Conservation (phyloP, 92 coral and sea anemone species). For the Epizoanthus scotinus region DNA sequence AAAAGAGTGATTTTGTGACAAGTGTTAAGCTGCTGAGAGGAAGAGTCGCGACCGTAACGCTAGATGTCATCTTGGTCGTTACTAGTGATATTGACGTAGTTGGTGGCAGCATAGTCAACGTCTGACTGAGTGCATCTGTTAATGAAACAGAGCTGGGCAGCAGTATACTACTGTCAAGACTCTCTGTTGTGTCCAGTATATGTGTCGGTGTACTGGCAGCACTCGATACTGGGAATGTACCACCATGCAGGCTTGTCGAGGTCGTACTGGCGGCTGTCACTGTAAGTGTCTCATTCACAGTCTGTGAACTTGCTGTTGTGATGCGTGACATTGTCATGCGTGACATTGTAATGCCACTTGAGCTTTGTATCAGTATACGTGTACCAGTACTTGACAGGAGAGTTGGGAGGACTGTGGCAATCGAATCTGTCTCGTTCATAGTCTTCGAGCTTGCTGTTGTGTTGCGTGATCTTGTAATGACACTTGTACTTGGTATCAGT, state of each 20-base stretch:
- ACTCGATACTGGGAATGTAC: neutral
- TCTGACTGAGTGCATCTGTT: neutral
- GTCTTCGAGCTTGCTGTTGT: neutral
- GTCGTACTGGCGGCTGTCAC: neutral
- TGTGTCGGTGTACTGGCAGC: neutral
- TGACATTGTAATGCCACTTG: too few species aligned
- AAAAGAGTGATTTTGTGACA: constrained; percentile 9
- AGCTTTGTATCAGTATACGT: neutral
- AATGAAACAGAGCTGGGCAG: neutral
- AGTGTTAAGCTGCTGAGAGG: neutral
- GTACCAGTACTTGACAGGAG: neutral
- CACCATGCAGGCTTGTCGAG: neutral
- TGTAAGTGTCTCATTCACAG: too few species aligned
- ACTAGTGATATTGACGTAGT: too few species aligned
- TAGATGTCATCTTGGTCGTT: neutral
- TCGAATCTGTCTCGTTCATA: neutral
- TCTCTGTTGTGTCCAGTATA: neutral
- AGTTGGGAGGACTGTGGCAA: neutral
- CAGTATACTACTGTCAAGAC: neutral
- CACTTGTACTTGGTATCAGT: neutral
- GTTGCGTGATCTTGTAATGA: neutral
- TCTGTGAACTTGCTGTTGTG: neutral
- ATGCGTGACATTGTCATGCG: too few species aligned
- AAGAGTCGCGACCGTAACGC: neutral
- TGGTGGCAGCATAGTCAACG: neutral